These are phyloP conservation scores for Spodoptera litura DNA, from an alignment of 1,140 invertebrate genomes.

Conservation along the genomic window DNA sequence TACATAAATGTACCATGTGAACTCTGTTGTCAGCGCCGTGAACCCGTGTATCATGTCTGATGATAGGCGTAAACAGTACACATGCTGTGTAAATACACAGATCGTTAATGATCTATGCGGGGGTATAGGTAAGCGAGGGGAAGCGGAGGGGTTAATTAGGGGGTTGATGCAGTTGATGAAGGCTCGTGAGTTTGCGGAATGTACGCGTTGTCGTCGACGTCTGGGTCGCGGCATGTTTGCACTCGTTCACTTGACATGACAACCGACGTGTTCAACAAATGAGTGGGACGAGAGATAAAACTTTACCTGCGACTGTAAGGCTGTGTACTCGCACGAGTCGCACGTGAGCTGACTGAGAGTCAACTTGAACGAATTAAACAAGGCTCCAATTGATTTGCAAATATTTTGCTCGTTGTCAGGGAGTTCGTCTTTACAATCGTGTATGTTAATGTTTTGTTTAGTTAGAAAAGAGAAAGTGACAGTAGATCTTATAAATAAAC, in stretches of 20 bases:
- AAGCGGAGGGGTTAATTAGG: slow-evolving; percentile 38
- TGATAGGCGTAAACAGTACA: slow-evolving; percentile 24
- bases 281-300: neutral
- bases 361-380: neutral
- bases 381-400: slow-evolving; percentile 7
- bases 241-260: slow-evolving; percentile 25
- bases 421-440: too few relatives aligned
- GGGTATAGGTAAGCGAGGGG: neutral
- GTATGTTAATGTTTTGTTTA: too few relatives aligned
- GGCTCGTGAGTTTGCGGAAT: slow-evolving; percentile 39
- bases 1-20: too few relatives aligned
- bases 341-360: neutral
- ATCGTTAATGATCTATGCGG: slow-evolving; percentile 48
- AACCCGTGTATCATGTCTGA: neutral
- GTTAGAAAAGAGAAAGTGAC: too few relatives aligned
- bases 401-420: neutral
- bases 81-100: slow-evolving; percentile 42
- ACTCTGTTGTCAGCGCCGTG: neutral
- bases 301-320: slow-evolving; percentile 10
- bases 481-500: too few relatives aligned
- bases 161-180: slow-evolving; percentile 43
- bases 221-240: slow-evolving; percentile 39
- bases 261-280: slow-evolving; percentile 10
- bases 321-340: slow-evolving; percentile 4
- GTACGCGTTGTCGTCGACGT: slow-evolving; percentile 22